Evolutionary conservation across 2,797 vertebrate genomes (phyloP).

Genomic region (Parauchenoglanis ngamensis): DNA sequence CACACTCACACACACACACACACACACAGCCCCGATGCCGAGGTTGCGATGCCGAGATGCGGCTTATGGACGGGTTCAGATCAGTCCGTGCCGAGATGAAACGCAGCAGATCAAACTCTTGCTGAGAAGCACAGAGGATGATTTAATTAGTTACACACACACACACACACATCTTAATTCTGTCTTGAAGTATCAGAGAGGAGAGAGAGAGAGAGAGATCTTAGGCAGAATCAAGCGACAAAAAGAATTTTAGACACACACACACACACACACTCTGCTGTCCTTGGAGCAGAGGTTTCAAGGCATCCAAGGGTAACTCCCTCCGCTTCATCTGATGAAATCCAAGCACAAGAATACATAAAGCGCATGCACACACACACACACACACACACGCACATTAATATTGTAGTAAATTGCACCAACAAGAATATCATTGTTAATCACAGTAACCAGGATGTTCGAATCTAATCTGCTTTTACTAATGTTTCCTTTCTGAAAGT

Average conservation of each 20-base stretch:
- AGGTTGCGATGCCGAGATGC: background rate
- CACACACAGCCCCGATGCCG: background rate
- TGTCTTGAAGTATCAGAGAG: conserved; percentile 9
- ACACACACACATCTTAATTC: conserved; percentile 28
- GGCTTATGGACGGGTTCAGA: conserved; percentile 19
- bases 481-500: background rate
- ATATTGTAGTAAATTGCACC: conserved; percentile 27
- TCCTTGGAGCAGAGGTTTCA: conserved; percentile 69
- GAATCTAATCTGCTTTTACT: background rate
- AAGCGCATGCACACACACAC: background rate
- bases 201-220: background rate
- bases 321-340: conserved; percentile 45
- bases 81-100: conserved; percentile 27
- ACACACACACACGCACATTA: conserved; percentile 54
- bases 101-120: conserved; percentile 41
- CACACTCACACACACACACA: background rate
- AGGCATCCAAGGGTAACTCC: conserved; percentile 59
- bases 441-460: background rate
- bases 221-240: background rate
- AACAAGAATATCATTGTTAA: background rate
- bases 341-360: conserved; percentile 23
- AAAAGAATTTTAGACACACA: background rate
- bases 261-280: conserved; percentile 38
- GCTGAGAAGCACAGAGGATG: conserved; percentile 31
- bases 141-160: conserved; percentile 39